phyloP scores from a whole-genome alignment of 2,888 invertebrate species.

The Dioctria linearis region DNA sequence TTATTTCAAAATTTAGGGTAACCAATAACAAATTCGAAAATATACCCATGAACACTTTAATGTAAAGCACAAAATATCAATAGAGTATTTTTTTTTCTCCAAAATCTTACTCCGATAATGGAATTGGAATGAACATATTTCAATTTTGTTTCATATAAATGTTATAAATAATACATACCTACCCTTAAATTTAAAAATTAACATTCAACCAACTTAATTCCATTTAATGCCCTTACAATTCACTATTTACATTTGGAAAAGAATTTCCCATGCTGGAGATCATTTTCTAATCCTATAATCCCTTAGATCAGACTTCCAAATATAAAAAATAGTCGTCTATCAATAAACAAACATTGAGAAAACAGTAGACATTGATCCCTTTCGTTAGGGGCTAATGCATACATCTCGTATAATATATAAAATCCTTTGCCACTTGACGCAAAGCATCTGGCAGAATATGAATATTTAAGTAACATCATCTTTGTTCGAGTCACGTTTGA shows the following conservation, averaged over 20 bases:
- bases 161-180: too few relatives aligned
- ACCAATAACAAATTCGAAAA: too few relatives aligned
- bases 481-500: constrained; percentile 19
- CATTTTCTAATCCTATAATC: constrained; percentile 10
- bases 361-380: constrained; percentile 30
- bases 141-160: too few relatives aligned
- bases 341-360: constrained; percentile 28
- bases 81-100: too few relatives aligned
- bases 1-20: too few relatives aligned
- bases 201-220: too few relatives aligned
- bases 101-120: too few relatives aligned
- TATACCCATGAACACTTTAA: too few relatives aligned
- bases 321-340: not conserved
- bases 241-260: not conserved
- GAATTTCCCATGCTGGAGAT: constrained; percentile 27
- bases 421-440: not conserved
- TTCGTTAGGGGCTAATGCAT: constrained; percentile 8
- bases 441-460: too few relatives aligned
- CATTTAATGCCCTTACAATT: constrained; percentile 1
- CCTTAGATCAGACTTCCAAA: not conserved
- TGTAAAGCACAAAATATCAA: too few relatives aligned
- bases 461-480: not conserved
- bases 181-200: too few relatives aligned
- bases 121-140: too few relatives aligned
- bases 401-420: constrained; percentile 4